Evolutionary conservation across 2,888 invertebrate genomes (phyloP).

Genomic region (Eledona agricola): DNA sequence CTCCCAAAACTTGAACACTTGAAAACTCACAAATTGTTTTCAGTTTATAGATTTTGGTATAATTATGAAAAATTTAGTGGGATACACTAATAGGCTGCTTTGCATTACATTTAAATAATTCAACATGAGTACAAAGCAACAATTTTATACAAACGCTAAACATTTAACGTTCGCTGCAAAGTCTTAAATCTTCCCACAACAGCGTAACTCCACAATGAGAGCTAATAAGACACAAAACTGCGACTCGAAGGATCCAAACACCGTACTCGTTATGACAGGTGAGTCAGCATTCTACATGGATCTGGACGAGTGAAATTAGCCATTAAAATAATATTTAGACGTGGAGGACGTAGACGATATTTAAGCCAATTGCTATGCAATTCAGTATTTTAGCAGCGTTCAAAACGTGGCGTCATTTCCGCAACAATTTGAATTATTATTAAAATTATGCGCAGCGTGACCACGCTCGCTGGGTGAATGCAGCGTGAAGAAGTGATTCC

Average conservation of each 20-base stretch:
- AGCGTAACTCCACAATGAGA: slow-evolving; percentile 24
- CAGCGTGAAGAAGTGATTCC: slow-evolving; percentile 18
- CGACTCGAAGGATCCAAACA: slow-evolving; percentile 29
- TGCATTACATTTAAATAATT: too few species aligned
- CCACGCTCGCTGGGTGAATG: slow-evolving; percentile 19
- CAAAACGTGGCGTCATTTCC: slow-evolving; percentile 43
- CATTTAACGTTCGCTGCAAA: neutral
- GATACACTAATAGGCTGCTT: too few species aligned
- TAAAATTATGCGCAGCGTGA: slow-evolving; percentile 44
- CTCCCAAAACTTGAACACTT: too few species aligned
- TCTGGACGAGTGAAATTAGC: slow-evolving; percentile 42
- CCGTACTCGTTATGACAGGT: slow-evolving; percentile 39
- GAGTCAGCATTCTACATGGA: slow-evolving; percentile 33
- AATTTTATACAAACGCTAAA: too few species aligned
- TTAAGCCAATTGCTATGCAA: slow-evolving; percentile 45
- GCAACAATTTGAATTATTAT: slow-evolving; percentile 44
- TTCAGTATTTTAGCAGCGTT: slow-evolving; percentile 42
- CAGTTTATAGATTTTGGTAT: too few species aligned
- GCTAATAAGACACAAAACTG: slow-evolving; percentile 27
- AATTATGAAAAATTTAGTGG: too few species aligned
- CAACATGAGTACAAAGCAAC: too few species aligned
- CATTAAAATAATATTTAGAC: slow-evolving; percentile 55
- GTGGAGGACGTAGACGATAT: slow-evolving; percentile 41
- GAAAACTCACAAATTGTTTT: too few species aligned
- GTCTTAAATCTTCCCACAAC: slow-evolving; percentile 7